Evolutionary conservation across 2,113 vertebrate genomes (phyloP).

Genomic region (Cephalophus harveyi): DNA sequence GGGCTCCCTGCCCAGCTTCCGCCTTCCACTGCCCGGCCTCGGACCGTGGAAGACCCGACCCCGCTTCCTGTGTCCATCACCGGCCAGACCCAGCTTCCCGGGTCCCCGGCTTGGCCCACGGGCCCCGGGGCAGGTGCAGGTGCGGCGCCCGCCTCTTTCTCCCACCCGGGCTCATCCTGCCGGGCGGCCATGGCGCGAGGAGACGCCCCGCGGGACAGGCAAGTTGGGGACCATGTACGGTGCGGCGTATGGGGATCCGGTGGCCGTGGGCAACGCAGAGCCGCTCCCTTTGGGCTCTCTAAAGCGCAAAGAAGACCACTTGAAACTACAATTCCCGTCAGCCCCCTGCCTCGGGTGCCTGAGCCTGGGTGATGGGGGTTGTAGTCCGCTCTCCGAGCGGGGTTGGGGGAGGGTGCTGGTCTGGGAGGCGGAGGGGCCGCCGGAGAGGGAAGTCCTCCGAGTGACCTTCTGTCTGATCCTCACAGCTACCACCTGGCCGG

Average conservation of each 20-base stretch:
- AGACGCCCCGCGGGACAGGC: slow-evolving; percentile 60
- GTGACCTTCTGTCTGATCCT: slow-evolving; percentile 48
- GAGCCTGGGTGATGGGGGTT: not conserved
- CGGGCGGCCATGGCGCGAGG: slow-evolving; percentile 56
- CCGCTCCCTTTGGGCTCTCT: not conserved
- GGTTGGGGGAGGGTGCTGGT: not conserved
- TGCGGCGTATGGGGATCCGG: not conserved
- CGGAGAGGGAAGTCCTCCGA: not conserved
- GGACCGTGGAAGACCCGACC: not conserved
- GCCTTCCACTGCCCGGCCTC: not conserved
- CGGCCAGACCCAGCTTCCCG: not conserved
- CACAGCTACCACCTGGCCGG: slow-evolving; percentile 83
- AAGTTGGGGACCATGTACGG: not conserved
- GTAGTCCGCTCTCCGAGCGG: slow-evolving; percentile 18
- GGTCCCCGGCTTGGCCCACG: not conserved
- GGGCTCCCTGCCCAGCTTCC: not conserved
- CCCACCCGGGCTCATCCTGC: not conserved
- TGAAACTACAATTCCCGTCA: slow-evolving; percentile 46
- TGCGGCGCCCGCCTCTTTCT: not conserved
- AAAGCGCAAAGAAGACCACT: accelerated
- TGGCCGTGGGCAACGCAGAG: not conserved
- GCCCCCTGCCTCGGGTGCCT: not conserved
- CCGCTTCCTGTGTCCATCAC: not conserved
- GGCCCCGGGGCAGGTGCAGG: not conserved
- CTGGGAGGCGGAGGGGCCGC: not conserved